A percentile compares a stretch with the other conserved stretches of the same genome.
Evolutionary conservation across 2,797 vertebrate genomes (phyloP).

Genomic region (Novumbra hubbsi): DNA sequence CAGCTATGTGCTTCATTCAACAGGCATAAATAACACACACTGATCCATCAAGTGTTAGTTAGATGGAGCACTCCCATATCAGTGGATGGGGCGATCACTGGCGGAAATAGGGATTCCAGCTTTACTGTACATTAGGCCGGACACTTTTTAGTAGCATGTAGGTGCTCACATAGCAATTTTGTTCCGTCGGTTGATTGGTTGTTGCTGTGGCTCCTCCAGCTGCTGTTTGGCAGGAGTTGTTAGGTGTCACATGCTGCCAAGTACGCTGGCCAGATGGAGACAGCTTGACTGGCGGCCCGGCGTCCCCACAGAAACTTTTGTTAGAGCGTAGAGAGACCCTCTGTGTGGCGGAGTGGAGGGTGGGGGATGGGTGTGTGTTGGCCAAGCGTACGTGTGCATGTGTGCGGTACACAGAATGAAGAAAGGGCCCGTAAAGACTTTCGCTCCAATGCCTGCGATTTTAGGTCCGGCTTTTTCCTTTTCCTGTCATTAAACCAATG

Average conservation of each 20-base stretch:
- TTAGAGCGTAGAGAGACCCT: not conserved
- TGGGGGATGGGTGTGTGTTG: not conserved
- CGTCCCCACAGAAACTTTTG: not conserved
- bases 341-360: not conserved
- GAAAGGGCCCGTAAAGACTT: not conserved
- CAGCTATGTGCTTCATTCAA: not conserved
- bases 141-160: not conserved
- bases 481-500: not conserved
- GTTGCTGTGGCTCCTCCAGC: not conserved
- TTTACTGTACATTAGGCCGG: not conserved
- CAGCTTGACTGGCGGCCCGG: not conserved
- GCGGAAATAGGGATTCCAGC: not conserved
- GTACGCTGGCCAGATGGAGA: conserved; percentile 6
- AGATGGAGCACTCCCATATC: not conserved
- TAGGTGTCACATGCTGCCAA: not conserved
- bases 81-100: not conserved
- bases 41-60: not conserved
- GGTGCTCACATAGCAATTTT: not conserved
- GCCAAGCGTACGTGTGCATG: not conserved
- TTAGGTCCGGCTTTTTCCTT: not conserved
- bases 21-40: not conserved
- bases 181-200: not conserved
- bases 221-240: conserved; percentile 7
- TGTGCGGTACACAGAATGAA: not conserved
- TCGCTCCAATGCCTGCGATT: not conserved